These are phyloP conservation scores for Atractosteus spatula DNA, from an alignment of 2,113 vertebrate species.

Conservation along the genomic window DNA sequence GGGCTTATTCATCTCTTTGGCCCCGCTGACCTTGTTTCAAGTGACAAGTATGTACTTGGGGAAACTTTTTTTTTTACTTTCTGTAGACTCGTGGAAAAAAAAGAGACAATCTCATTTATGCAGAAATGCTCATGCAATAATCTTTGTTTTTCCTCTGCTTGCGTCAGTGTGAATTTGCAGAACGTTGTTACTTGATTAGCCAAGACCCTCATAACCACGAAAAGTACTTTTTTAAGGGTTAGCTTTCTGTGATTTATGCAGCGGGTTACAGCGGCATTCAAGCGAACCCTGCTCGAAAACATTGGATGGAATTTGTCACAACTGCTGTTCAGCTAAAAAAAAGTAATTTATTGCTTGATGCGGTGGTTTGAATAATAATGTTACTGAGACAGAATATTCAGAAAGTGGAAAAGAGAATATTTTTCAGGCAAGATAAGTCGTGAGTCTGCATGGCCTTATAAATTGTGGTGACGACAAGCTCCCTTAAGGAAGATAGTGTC, in stretches of 20 bases:
- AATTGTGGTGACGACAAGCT: neutral
- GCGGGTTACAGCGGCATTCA: neutral
- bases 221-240: neutral
- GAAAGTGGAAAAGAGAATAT: neutral
- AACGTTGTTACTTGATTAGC: neutral
- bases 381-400: neutral
- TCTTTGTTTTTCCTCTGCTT: too few relatives aligned
- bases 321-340: constrained; percentile 13
- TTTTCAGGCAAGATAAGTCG: neutral
- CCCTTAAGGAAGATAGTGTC: too few relatives aligned
- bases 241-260: neutral
- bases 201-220: constrained; percentile 7
- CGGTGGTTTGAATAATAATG: constrained; percentile 14
- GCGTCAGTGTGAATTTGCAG: too few relatives aligned
- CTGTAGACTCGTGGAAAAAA: too few relatives aligned
- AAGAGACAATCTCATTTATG: too few relatives aligned
- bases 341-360: constrained; percentile 21
- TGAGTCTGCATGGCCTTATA: too few relatives aligned
- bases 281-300: neutral
- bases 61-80: too few relatives aligned
- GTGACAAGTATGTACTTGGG: too few relatives aligned
- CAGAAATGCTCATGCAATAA: too few relatives aligned
- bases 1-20: too few relatives aligned
- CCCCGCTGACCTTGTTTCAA: too few relatives aligned
- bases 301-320: constrained; percentile 11